These are phyloP conservation scores for Taphrorychus bicolor DNA, from an alignment of 2,888 invertebrate genomes.

Conservation along the genomic window DNA sequence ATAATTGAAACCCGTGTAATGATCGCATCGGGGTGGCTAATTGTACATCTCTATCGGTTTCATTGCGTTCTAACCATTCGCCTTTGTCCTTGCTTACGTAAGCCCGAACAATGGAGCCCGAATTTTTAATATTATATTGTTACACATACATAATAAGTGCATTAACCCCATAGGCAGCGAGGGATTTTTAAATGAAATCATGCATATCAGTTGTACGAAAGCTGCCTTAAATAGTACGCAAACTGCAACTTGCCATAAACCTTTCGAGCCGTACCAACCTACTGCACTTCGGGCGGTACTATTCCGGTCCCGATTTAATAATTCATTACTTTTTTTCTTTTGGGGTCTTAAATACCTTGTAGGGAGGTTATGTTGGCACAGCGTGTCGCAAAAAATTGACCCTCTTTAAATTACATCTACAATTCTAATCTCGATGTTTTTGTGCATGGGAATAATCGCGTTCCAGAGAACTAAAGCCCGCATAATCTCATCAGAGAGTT, in stretches of 20 bases:
- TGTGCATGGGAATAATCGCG: constrained; percentile 27
- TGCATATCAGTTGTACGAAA: constrained; percentile 35
- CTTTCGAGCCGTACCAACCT: constrained; percentile 33
- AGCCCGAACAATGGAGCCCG: not conserved
- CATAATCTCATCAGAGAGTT: constrained; percentile 40
- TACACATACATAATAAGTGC: constrained; percentile 12
- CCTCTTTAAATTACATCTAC: constrained; percentile 45
- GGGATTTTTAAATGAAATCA: constrained; percentile 31
- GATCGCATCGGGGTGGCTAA: constrained; percentile 7
- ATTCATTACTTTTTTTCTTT: constrained; percentile 2
- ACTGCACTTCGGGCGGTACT: constrained; percentile 35
- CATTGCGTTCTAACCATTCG: not conserved
- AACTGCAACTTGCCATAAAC: constrained; percentile 33
- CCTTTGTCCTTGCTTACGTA: constrained; percentile 1
- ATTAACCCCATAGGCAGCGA: constrained; percentile 16
- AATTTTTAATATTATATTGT: constrained; percentile 2
- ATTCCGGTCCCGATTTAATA: constrained; percentile 36
- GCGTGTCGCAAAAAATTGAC: constrained; percentile 27
- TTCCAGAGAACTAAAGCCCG: constrained; percentile 40
- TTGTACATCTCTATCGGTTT: constrained; percentile 9
- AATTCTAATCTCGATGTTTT: constrained; percentile 38
- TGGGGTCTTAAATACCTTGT: not conserved
- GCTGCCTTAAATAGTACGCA: constrained; percentile 29
- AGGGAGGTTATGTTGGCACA: constrained; percentile 10
- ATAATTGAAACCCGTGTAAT: constrained; percentile 11